Evolutionary conservation across 2,113 vertebrate species (phyloP).

Genomic region (Lipophrys pholis): DNA sequence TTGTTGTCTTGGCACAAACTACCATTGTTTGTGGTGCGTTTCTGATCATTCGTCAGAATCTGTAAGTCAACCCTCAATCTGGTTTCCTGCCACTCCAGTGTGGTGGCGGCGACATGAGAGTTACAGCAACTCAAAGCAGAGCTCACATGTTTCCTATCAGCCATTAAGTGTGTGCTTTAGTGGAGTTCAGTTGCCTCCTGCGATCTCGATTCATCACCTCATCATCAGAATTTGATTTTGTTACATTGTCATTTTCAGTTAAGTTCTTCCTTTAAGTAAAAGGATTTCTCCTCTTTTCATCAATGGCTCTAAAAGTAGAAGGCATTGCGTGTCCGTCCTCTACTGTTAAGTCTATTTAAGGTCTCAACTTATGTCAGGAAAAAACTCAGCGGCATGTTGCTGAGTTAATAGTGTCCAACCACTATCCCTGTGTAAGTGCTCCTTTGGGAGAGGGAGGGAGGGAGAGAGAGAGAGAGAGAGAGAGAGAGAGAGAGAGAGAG

Average conservation of each 20-base stretch:
- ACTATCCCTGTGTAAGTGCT: constrained; percentile 60
- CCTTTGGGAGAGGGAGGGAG: constrained; percentile 39
- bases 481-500: background rate
- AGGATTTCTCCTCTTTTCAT: constrained; percentile 27
- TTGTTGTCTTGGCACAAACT: background rate
- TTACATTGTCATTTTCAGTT: constrained; percentile 21
- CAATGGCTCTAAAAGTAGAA: constrained; percentile 36
- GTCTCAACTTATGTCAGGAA: constrained; percentile 60
- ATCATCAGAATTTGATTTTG: constrained; percentile 23
- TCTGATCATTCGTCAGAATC: background rate
- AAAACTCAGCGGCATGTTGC: constrained; percentile 61
- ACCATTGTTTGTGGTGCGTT: background rate
- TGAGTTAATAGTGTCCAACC: constrained; percentile 72
- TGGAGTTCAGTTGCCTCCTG: background rate
- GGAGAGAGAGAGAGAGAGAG: constrained; percentile 24
- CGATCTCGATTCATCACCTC: constrained; percentile 21
- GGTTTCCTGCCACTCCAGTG: constrained; percentile 35
- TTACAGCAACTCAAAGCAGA: constrained; percentile 47
- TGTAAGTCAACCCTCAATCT: constrained; percentile 15
- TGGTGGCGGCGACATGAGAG: constrained; percentile 51
- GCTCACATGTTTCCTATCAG: constrained; percentile 68
- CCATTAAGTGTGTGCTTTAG: constrained; percentile 37
- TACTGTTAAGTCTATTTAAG: constrained; percentile 62
- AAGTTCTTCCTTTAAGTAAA: background rate
- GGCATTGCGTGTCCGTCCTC: constrained; percentile 35